Base-by-base conservation (phyloP, 2,888 invertebrate genomes). In the Synergus umbraculus region DNA sequence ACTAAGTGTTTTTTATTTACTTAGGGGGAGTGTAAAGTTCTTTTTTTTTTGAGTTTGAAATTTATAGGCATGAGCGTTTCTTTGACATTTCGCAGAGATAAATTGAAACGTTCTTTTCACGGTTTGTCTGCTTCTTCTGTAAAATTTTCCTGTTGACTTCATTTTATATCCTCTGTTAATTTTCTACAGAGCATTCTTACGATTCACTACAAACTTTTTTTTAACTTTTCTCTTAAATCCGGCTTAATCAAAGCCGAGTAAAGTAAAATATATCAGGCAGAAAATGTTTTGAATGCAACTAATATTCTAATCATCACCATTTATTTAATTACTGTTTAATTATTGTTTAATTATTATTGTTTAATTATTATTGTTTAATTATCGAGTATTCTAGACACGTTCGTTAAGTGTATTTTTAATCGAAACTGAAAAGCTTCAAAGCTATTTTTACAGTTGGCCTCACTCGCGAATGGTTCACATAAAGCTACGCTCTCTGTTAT, bases 151-250 rank as follows among this genome's bases (percentile, higher is more conserved):
- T 54, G 54, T 54, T n/a, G 8, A 54, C 54, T n/a, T n/a, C 8
- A n/a, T n/a, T 54, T 54, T 54, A 54, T n/a, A 54, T 54, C 54
- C n/a, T 54, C 54, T n/a, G n/a, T 8, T 54, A n/a, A 54, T 54
- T 54, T 54, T 49, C 49, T 5, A 12, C 7, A 2, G 1, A 49
- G 15, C 49, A 15, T 49, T 4, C 15, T 15, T 15, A 15, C 15
- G 46, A 15, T 49, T 49, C 13, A 49, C 46, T 49, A 49, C 4
- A 49, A 49, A 49, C 15, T 49, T 49, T 49, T 49, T 49, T 4
- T 49, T n/a, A 15, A 49, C 46, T 49, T 49, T 49, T 4, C 4
- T 15, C 5, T 49, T 49, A 49, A 49, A 49, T 49, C 46, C 46
- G 13, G 49, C 15, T 49, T 5, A 15, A 49, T 49, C 15, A 13